phyloP scores from a whole-genome alignment of 1,140 invertebrate genomes.

The roundworm (Caenorhabditis elegans) region DNA sequence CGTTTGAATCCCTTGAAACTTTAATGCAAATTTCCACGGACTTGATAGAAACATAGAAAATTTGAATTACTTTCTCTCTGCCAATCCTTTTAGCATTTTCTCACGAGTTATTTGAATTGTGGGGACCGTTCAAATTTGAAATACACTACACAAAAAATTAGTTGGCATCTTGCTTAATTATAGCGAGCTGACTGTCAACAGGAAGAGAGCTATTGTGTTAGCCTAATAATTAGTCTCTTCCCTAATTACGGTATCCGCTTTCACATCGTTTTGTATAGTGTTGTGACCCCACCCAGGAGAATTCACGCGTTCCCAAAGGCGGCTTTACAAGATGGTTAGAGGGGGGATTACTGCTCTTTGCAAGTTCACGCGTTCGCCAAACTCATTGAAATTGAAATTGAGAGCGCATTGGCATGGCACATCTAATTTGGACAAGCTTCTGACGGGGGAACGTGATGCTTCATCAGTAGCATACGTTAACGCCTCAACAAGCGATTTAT shows the following conservation, averaged over 20 bases:
- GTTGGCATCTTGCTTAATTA: slow-evolving; percentile 2
- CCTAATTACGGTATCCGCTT: slow-evolving; percentile 10
- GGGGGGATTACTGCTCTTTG: neutral
- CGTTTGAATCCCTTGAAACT: neutral
- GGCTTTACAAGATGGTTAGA: neutral
- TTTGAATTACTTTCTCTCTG: too few species aligned
- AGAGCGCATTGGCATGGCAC: neutral
- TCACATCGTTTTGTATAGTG: neutral
- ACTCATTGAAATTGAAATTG: slow-evolving; percentile 32
- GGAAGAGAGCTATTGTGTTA: neutral
- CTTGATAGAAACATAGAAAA: neutral
- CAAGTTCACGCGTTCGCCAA: neutral
- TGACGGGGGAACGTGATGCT: neutral
- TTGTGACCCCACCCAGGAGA: neutral
- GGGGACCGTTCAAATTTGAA: neutral
- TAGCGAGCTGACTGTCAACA: slow-evolving; percentile 2
- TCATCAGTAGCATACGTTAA: slow-evolving; percentile 21
- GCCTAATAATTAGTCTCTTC: neutral
- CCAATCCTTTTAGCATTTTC: too few species aligned
- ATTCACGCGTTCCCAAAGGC: neutral
- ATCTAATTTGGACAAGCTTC: slow-evolving; percentile 8
- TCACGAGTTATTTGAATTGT: slow-evolving; percentile 33
- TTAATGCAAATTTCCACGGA: neutral
- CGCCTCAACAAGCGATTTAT: slow-evolving; percentile 29
- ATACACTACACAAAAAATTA: neutral